phyloP scores from a whole-genome alignment of 30 jellyfish, hydroid and myxozoan species.

The Mastigias papua region DNA sequence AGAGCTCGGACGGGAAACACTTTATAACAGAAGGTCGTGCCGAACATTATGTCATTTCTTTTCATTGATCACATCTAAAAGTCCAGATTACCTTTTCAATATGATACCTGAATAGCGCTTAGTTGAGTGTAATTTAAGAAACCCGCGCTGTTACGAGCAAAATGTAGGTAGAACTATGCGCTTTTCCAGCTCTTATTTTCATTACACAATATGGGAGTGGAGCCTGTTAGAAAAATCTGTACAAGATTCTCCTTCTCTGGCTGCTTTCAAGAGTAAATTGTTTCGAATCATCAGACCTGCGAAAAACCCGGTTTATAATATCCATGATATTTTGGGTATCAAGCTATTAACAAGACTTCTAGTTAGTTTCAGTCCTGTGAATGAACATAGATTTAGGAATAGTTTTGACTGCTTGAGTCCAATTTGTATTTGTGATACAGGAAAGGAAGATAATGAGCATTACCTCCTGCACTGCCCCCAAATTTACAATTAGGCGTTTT shows the following conservation, averaged over 20 bases:
- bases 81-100: conserved; percentile 35
- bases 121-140: conserved; percentile 13
- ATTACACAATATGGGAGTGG: conserved; percentile 45
- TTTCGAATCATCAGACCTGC: conserved; percentile 48
- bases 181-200: conserved; percentile 44
- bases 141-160: conserved; percentile 36
- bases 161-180: conserved; percentile 31
- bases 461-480: conserved; percentile 44
- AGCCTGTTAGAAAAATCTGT: conserved; percentile 29
- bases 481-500: too few relatives aligned
- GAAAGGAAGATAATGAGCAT: conserved; percentile 27
- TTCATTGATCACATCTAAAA: conserved; percentile 9
- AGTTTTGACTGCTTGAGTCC: conserved; percentile 35
- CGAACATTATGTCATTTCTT: conserved; percentile 50
- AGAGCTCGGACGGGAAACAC: conserved; percentile 50
- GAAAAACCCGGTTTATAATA: conserved; percentile 24
- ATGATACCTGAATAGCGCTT: conserved; percentile 37
- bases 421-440: conserved; percentile 29
- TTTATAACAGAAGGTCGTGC: conserved; percentile 29
- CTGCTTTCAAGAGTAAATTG: conserved; percentile 23
- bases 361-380: conserved; percentile 27
- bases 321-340: conserved; percentile 16
- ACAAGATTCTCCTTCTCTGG: conserved; percentile 32
- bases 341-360: conserved; percentile 36
- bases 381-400: conserved; percentile 17